Evolutionary conservation across 2,797 vertebrate species (phyloP), one percentile per base, ranked within the genome.

Genomic region (Epinephelus awoara): DNA sequence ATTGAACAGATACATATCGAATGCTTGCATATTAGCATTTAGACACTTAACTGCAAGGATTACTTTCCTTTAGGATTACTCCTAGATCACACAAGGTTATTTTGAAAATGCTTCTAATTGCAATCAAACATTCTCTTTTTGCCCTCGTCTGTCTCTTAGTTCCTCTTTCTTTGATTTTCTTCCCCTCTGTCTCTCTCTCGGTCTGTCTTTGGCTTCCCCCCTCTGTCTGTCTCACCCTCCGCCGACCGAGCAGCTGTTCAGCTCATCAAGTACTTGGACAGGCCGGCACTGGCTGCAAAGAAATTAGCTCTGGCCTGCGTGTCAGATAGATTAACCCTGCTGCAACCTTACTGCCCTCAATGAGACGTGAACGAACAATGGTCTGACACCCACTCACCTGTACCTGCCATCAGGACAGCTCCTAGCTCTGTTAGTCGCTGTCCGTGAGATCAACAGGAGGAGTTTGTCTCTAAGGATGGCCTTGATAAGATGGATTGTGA

Each of bases 171-270:
- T 27, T 50, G 2, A 40, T 49, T 38, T 27, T 7, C 12, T 25
- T 4, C 27, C 18, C 42, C 21, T 7, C 21, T 54, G 8, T 47
- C 8, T 61, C 14, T 34, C 17, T 25, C 18, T 23, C 7, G 0
- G 19, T 58, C 15, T 77, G 23, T 70, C 67, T 78, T 47, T 72
- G 13, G 46, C 63, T 2, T 51, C 70, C 68, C 51, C 54, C 17
- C 42, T 57, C 55, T 52, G 25, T 75, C 57, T 77, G 63, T 55
- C 70, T 83, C 75, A 40, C 76, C 73, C 67, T 83, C 19, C 58
- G 46, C 73, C 6, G 15, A 75, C 78, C 50, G 71, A 84, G 77
- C 91, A 94, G 91, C 90, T 93, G 91, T 86, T 91, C 80, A 72
- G 72, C 77, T 82, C 77, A 85, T 91, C 92, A 92, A 89, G 65